These are phyloP conservation scores for Scophthalmus maximus DNA, from an alignment of 2,113 vertebrate species.

Conservation along the genomic window DNA sequence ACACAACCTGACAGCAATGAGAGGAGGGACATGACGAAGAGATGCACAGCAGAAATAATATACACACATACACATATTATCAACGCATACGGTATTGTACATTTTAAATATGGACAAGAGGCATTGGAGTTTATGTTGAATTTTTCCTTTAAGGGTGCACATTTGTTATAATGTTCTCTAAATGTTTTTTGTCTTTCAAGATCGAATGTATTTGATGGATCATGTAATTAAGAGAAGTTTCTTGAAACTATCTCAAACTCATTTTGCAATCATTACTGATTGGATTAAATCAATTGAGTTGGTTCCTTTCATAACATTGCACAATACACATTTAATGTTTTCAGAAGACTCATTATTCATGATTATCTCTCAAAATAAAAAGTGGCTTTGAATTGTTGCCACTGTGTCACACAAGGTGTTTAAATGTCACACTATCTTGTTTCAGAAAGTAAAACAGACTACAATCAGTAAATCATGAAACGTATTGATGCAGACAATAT, in stretches of 20 bases:
- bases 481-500: too few relatives aligned
- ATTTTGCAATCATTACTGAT: background rate
- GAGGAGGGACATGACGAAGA: constrained; percentile 48
- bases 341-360: background rate
- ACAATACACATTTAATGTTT: background rate
- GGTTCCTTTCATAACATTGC: background rate
- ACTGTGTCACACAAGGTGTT: background rate
- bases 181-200: background rate
- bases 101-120: background rate
- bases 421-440: too few relatives aligned
- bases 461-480: too few relatives aligned
- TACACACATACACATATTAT: background rate
- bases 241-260: background rate
- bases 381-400: background rate
- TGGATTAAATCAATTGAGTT: background rate
- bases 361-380: background rate
- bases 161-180: too few relatives aligned
- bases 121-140: too few relatives aligned
- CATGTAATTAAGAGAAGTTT: background rate
- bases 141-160: too few relatives aligned
- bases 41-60: background rate
- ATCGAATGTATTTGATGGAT: background rate
- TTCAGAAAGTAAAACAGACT: too few relatives aligned
- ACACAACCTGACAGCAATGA: constrained; percentile 79
- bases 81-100: background rate